Base-by-base conservation (phyloP, 2,888 invertebrate species). In the Chloromyia formosa region DNA sequence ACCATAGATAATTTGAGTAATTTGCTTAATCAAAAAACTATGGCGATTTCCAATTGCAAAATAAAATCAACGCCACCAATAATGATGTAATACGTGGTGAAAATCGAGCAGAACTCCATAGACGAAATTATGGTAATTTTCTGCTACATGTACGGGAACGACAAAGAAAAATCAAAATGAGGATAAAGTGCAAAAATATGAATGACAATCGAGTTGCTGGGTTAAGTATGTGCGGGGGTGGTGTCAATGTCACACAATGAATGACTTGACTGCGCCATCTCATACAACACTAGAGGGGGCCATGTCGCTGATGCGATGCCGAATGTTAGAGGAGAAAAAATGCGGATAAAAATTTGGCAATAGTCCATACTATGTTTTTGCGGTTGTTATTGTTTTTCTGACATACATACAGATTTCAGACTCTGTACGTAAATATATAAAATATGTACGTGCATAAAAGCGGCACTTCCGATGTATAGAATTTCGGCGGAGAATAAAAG, bases 111-210 rank as follows among this genome's bases (percentile, higher is more conserved):
- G 42, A 64, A 20, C 35, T 62, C 62, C 23, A 66, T 66, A n/a
- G 20, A 23, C 66, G 22, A 45, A 66, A 66, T 49, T 66, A 66
- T 66, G 66, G 66, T 66, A 66, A 66, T 66, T 66, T 66, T 22
- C 27, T 35, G 27, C 23, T 35, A 35, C 27, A 7, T 35, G 7
- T 35, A 35, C 27, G 27, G 27, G 27, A 35, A 35, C 49, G 16
- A 45, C 56, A 56, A 40, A 40, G n/a, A n/a, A 35, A 20, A 49
- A 35, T 7, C 2, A 35, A 35, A 35, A 35, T 35, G 27, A 35
- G 27, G 45, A 66, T 18, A 66, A 45, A 66, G 45, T 66, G 20
- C 9, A 2, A 23, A 66, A 66, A 66, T 66, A 35, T 66, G 45
- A 66, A 66, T 66, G 66, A 49, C 45, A 66, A 49, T 66, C 23